Percentiles rank a stretch among this genome's conserved stretches.
Conservation (phyloP, 2,888 invertebrate genomes). For the Oxystoma pomonae region DNA sequence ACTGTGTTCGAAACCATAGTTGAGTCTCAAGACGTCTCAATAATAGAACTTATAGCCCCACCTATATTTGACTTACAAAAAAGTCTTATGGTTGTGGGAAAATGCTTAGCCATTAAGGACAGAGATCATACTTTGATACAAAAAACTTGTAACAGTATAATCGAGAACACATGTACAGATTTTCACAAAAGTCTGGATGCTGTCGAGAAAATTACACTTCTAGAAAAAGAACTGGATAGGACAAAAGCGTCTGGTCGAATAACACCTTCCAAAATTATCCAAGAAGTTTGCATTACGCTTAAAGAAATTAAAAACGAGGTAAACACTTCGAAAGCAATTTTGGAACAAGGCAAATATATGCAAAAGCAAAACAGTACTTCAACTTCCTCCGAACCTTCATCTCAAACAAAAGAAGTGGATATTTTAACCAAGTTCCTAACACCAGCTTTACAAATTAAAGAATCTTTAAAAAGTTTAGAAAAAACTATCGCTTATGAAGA, state of each 20-base stretch:
- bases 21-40: constrained; percentile 42
- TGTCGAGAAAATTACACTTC: constrained; percentile 50
- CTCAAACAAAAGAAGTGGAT: constrained; percentile 30
- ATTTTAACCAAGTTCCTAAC: constrained; percentile 26
- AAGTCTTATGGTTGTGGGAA: constrained; percentile 62
- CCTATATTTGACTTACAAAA: constrained; percentile 62
- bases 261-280: constrained; percentile 46
- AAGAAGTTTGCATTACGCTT: constrained; percentile 54
- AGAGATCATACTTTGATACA: constrained; percentile 64
- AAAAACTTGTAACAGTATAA: constrained; percentile 62
- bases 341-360: constrained; percentile 34
- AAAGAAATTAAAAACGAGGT: constrained; percentile 57
- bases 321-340: constrained; percentile 36
- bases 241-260: constrained; percentile 41
- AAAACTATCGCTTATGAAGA: constrained; percentile 31
- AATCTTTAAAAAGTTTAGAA: constrained; percentile 43
- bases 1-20: constrained; percentile 53
- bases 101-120: constrained; percentile 64
- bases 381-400: constrained; percentile 36
- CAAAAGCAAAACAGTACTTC: constrained; percentile 20
- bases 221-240: constrained; percentile 47
- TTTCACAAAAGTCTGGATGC: constrained; percentile 54
- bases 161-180: constrained; percentile 57
- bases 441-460: constrained; percentile 48
- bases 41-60: constrained; percentile 55